Base-by-base conservation (phyloP, 2,113 vertebrate genomes). In the Ariopsis seemanni region DNA sequence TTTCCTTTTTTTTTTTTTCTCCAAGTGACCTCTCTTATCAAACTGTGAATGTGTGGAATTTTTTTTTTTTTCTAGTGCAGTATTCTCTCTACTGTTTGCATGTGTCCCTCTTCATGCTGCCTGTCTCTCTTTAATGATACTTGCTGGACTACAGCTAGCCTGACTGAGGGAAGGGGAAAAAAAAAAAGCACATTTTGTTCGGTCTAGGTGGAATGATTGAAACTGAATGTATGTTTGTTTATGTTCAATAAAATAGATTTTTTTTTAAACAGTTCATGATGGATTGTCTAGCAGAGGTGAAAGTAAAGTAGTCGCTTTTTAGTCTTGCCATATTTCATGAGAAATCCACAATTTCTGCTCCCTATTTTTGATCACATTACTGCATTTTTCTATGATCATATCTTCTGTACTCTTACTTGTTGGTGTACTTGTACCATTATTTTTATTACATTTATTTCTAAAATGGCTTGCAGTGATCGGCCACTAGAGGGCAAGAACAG, bases 211-310 rank as follows among this genome's bases (percentile, higher is more conserved):
- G 52, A 86, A 82, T 17, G 8, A 82, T 42, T 85, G 67, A 27
- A 82, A 82, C 1, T 48, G 17, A 82, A 60, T 93, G 90, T 93
- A 93, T 94, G 95, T 95, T 95, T 94, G 95, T 95, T 95, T 93
- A 85, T 93, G 91, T 71, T 78, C 88, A 94, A 94, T 95, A 94
- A 95, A 92, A 83, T 89, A 91, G 86, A 42, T 42, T 0, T 42
- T 2, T 95, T 92, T 87, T 88, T 85, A n/a, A n/a, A 84, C 12
- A 77, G 75, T 48, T 62, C 3, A 58, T 17, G 18, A 48, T 55
- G 6, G 52, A 48, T 34, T 82, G 18, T 25, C 34, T 17, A 15
- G 3, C 0, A 1, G 77, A 48, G 17, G 27, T 15, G 30, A 25
- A 50, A 72, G 0, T 87, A 5, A 48, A 42, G 10, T 9, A 53